Percentiles rank a stretch among this genome's conserved stretches.
phyloP scores from a whole-genome alignment of 2,888 invertebrate genomes.

The Parnassius glacialis region DNA sequence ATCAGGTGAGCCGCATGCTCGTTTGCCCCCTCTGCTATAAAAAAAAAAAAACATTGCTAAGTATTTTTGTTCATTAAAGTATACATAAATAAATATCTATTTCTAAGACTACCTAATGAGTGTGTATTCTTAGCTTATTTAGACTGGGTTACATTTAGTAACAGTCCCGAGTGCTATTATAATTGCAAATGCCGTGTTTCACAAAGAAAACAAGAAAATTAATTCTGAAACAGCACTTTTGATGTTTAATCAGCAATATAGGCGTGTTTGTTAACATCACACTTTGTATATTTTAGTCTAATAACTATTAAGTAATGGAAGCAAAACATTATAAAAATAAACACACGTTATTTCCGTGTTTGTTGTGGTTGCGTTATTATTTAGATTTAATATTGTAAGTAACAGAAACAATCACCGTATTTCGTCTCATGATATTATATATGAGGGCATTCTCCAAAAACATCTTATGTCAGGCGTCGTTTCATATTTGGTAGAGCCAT shows the following conservation, averaged over 20 bases:
- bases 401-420: no score
- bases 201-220: slow-evolving; percentile 74
- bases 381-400: no score
- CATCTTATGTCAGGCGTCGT: no score
- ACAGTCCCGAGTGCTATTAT: slow-evolving; percentile 43
- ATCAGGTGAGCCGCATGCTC: no score
- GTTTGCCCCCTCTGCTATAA: no score
- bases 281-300: background rate
- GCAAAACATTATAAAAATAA: background rate
- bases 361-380: no score
- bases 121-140: slow-evolving; percentile 31
- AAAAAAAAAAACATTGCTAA: background rate
- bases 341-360: background rate
- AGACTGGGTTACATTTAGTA: slow-evolving; percentile 34
- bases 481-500: no score
- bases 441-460: no score
- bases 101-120: slow-evolving; percentile 7
- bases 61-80: background rate
- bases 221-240: slow-evolving; percentile 56
- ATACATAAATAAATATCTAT: background rate
- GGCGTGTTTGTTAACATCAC: slow-evolving; percentile 20
- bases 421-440: no score
- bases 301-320: background rate
- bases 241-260: slow-evolving; percentile 68
- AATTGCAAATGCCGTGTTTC: slow-evolving; percentile 63